Percentiles rank a stretch among this genome's conserved stretches.
phyloP scores from a whole-genome alignment of 2,888 invertebrate species.

The Thymelicus sylvestris region DNA sequence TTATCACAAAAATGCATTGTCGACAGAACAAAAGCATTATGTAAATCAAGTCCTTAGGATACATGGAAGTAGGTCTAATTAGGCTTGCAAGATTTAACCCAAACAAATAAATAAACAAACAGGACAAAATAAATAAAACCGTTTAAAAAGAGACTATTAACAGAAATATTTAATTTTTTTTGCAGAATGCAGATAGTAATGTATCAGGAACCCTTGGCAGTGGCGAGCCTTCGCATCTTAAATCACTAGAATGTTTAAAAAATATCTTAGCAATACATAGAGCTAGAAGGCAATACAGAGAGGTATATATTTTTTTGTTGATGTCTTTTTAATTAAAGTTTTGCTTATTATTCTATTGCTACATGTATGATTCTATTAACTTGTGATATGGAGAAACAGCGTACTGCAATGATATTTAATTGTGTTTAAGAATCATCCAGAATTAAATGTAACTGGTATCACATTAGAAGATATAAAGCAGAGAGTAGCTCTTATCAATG shows the following conservation, averaged over 20 bases:
- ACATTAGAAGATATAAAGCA: constrained; percentile 86
- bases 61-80: too few relatives aligned
- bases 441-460: constrained; percentile 91
- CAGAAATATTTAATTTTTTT: not conserved
- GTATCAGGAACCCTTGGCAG: constrained; percentile 72
- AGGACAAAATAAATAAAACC: too few relatives aligned
- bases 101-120: too few relatives aligned
- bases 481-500: constrained; percentile 73
- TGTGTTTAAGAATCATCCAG: constrained; percentile 86
- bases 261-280: constrained; percentile 89
- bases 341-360: not conserved
- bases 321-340: not conserved
- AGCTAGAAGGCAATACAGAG: constrained; percentile 87
- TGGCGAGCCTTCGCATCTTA: constrained; percentile 64
- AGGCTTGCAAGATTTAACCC: too few relatives aligned
- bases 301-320: constrained; percentile 71
- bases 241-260: constrained; percentile 87
- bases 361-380: not conserved
- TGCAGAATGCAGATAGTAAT: constrained; percentile 65
- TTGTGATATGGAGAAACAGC: not conserved
- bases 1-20: too few relatives aligned
- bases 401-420: too few relatives aligned
- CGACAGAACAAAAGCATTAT: too few relatives aligned
- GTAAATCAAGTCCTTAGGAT: too few relatives aligned
- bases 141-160: too few relatives aligned